phyloP scores from a whole-genome alignment of 1,140 invertebrate species.

The Microplitis mediator region DNA sequence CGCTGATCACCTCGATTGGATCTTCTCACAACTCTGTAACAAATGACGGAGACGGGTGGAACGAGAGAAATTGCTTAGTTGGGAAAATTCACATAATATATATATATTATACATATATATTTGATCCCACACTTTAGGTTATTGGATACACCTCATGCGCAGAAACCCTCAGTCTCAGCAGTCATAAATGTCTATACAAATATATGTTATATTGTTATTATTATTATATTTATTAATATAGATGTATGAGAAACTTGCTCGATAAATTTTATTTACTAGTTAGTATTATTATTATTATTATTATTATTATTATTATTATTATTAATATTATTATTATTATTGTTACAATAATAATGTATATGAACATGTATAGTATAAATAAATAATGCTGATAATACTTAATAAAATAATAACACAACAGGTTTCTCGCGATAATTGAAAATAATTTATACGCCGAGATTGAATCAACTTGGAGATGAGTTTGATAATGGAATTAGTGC shows the following conservation, averaged over 20 bases:
- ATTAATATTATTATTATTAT: not conserved
- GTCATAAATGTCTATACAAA: conserved; percentile 5
- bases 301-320: too few relatives aligned
- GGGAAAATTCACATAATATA: conserved; percentile 31
- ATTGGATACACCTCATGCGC: conserved; percentile 34
- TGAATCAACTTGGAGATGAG: conserved; percentile 8
- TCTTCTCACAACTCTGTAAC: not conserved
- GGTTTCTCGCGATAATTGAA: not conserved
- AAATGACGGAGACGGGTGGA: conserved; percentile 6
- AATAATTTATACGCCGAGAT: not conserved
- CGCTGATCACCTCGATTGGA: not conserved
- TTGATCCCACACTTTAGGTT: conserved; percentile 42
- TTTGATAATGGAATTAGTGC: conserved; percentile 1
- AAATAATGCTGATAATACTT: conserved; percentile 18
- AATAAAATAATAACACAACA: conserved; percentile 12
- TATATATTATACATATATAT: conserved; percentile 25
- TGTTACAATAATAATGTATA: not conserved
- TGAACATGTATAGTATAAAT: not conserved
- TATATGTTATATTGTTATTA: conserved; percentile 5
- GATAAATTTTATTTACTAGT: too few relatives aligned
- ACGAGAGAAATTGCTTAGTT: conserved; percentile 22
- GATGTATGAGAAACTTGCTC: too few relatives aligned
- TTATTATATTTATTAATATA: too few relatives aligned
- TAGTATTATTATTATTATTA: not conserved
- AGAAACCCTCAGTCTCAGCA: conserved; percentile 1